phyloP scores from a whole-genome alignment of 2,113 vertebrate genomes.

The Poicephalus meyeri region DNA sequence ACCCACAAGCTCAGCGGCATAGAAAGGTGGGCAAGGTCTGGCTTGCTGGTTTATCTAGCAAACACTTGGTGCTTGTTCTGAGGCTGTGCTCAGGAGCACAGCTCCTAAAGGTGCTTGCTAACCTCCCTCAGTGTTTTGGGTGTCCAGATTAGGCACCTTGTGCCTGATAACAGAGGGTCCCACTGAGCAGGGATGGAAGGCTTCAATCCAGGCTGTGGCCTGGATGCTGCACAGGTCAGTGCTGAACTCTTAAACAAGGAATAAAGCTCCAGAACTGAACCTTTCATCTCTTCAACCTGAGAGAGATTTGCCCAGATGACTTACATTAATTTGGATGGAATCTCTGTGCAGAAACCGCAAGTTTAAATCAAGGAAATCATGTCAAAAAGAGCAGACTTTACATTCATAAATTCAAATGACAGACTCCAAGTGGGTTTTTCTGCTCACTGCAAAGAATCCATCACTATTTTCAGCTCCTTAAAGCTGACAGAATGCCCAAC shows the following conservation, averaged over 20 bases:
- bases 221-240: not conserved
- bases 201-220: not conserved
- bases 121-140: not conserved
- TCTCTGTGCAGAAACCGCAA: constrained; percentile 16
- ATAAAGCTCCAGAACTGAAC: not conserved
- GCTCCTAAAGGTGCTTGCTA: not conserved
- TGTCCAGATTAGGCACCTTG: not conserved
- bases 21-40: not conserved
- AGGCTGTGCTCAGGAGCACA: not conserved
- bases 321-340: constrained; percentile 43
- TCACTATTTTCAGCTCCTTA: constrained; percentile 16
- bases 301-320: constrained; percentile 30
- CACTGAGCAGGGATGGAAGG: not conserved
- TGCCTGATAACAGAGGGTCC: rapidly evolving
- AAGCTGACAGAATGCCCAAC: not conserved
- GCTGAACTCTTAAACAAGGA: rapidly evolving
- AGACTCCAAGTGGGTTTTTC: constrained; percentile 21
- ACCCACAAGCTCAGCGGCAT: not conserved
- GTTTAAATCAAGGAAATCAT: constrained; percentile 40
- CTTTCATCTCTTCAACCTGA: constrained; percentile 19
- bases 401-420: constrained; percentile 35
- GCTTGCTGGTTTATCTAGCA: not conserved
- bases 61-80: not conserved
- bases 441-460: not conserved
- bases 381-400: constrained; percentile 23